Base-by-base conservation (phyloP, 1,140 invertebrate species). In the Heterodera schachtii region DNA sequence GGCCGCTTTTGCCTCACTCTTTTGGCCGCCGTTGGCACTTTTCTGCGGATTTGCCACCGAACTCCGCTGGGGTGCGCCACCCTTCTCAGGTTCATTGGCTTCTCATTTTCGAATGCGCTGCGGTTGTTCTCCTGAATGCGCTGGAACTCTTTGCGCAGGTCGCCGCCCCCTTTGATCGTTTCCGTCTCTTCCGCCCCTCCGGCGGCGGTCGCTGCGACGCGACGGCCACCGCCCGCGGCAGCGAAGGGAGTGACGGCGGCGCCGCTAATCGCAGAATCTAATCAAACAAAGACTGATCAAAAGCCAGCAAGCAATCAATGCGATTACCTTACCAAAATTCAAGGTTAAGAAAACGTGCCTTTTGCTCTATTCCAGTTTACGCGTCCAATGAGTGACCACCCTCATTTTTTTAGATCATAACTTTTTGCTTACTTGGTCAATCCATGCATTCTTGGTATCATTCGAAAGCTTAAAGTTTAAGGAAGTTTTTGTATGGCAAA, bases 111-210 rank as follows among this genome's bases (percentile, higher is more conserved):
- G 80, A 87, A 82, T 21, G 81, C 86, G 19, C 47, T 75, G n/a
- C 81, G 60, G 73, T 85, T 91, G 60, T 86, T 84, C 82, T 92
- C 92, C 91, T 98, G 96, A 82, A 98, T 96, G 90, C 97, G 95
- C 90, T 97, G 95, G 93, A 98, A 98, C 91, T 96, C 96, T 78
- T 95, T 93, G n/a, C 95, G 92, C 73, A 97, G 91, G 9, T 95
- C 96, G 91, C 96, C 95, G 70, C 95, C 95, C 79, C 77, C 77
- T 69, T 78, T 78, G 47, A 78, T 78, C 49, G 77, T 78, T 49
- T 66, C 64, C 11, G 43, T 21, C 49, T 78, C 77, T 46, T 69
- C 57, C 11, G 70, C 60, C 21, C 57, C 19, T 78, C 46, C 41
- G n/a, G 75, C 41, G 49, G 49, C 6, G 49, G 49, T 11, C 49